phyloP scores from a whole-genome alignment of 1,140 invertebrate species.

The Heliconius congener region DNA sequence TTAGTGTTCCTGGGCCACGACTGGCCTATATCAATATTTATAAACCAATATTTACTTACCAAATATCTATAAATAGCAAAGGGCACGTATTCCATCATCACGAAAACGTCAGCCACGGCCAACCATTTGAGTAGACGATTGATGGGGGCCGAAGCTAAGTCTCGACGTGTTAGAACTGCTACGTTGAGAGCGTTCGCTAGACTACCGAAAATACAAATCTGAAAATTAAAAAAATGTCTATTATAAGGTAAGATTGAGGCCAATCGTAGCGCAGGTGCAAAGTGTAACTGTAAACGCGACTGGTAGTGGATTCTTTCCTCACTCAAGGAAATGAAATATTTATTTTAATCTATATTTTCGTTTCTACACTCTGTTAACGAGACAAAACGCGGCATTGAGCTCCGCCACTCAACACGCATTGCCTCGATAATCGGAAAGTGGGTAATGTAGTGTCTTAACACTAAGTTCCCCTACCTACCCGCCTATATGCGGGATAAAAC shows the following conservation, averaged over 20 bases:
- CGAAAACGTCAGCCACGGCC: constrained; percentile 91
- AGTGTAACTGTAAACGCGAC: too few relatives aligned
- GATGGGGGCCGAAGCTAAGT: constrained; percentile 90
- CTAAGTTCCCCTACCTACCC: too few relatives aligned
- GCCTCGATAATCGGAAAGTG: too few relatives aligned
- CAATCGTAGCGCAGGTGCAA: too few relatives aligned
- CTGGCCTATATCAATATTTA: neutral
- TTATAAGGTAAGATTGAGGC: neutral
- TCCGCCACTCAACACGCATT: too few relatives aligned
- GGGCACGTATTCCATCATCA: constrained; percentile 94
- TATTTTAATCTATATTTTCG: neutral
- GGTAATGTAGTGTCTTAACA: too few relatives aligned
- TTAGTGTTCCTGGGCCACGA: too few relatives aligned
- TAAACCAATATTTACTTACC: constrained; percentile 55
- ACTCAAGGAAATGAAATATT: neutral
- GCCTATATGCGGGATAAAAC: too few relatives aligned
- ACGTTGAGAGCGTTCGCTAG: constrained; percentile 95
- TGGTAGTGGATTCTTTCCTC: too few relatives aligned
- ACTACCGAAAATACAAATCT: constrained; percentile 93
- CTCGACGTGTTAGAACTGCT: constrained; percentile 91
- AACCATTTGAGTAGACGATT: constrained; percentile 89
- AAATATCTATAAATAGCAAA: constrained; percentile 90
- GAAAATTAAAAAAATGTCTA: constrained; percentile 17
- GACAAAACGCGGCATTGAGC: neutral
- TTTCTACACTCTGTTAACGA: too few relatives aligned